Evolutionary conservation across 2,888 invertebrate genomes (phyloP).

Genomic region (Melangyna quadrimaculata): DNA sequence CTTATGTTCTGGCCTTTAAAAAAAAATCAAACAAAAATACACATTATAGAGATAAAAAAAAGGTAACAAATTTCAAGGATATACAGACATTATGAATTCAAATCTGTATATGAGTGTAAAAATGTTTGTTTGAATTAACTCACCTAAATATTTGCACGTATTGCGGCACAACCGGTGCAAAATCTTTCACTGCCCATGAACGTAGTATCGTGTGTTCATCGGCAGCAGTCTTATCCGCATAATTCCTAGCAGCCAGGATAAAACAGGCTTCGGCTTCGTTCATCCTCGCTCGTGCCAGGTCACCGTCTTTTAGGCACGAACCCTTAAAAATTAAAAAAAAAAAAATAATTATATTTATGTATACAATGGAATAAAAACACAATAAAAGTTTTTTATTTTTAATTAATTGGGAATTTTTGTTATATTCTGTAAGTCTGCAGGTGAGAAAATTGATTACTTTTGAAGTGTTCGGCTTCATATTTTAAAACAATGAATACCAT

Average conservation of each 20-base stretch:
- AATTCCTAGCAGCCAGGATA: constrained; percentile 96
- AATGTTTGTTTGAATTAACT: constrained; percentile 43
- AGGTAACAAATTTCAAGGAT: not conserved
- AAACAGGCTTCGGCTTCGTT: constrained; percentile 99
- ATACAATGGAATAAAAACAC: not conserved
- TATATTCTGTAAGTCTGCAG: not conserved
- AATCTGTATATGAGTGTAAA: not conserved
- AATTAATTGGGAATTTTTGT: not conserved
- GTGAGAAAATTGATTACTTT: not conserved
- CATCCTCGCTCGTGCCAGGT: constrained; percentile 96
- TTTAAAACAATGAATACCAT: not conserved
- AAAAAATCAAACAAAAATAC: not conserved
- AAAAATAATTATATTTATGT: not conserved
- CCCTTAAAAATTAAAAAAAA: constrained; percentile 85
- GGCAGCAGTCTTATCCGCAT: constrained; percentile 97
- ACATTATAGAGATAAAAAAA: not conserved
- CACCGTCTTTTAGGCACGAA: constrained; percentile 97
- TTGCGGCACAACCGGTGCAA: constrained; percentile 97
- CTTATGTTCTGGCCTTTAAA: constrained; percentile 94
- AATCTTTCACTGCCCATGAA: constrained; percentile 99
- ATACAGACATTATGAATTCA: too few relatives aligned
- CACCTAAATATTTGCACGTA: constrained; percentile 96
- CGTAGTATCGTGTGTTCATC: constrained; percentile 90
- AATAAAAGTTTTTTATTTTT: not conserved
- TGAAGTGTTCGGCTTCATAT: not conserved